Evolutionary conservation across 1,140 invertebrate genomes (phyloP), one percentile per base, ranked within the genome.

Genomic region (Drosophila neocordata): DNA sequence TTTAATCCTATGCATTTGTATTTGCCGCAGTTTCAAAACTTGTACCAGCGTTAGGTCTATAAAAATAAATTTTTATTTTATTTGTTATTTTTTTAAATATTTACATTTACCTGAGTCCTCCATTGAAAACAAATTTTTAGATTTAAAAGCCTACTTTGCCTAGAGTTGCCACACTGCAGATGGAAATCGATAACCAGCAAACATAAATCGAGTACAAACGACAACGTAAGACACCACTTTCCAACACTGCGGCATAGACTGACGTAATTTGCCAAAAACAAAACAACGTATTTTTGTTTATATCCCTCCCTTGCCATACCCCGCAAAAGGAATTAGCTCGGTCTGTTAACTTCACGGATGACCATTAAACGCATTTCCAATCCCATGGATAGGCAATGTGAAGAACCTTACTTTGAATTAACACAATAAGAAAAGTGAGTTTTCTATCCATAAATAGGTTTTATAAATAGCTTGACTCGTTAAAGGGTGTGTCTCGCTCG

Each of bases 271-370:
- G 5, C 11, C 13, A 52, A 55, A 59, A 48, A 51, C 57, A 62
- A 64, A 71, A 66, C 75, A 70, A 58, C 68, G 35, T 44, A 62
- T 67, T 76, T 80, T 85, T 85, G 82, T 85, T 85, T 85, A 87
- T 81, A 59, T 56, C 55, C 55, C 48, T 66, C 51, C 53, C 20
- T 27, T 27, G 57, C 64, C 51, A 38, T 64, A 18, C 22, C 24
- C 20, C 12, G 6, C 15, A 34, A 11, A 5, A 1, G 24, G 35
- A 31, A 48, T 65, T 41, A 65, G 53, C 8, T 55, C 15, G 58
- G 35, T 13, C 38, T 59, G 53, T 34, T 34, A 55, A 27, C 27
- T 12, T 34, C 13, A 18, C n/a, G 15, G 53, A 11, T 56, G 53
- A 13, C 53, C 27, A 15, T 18, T 12, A 13, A 15, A 27, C 53